Base-by-base conservation (phyloP, 2,888 invertebrate species). In the Tipula vernalis region DNA sequence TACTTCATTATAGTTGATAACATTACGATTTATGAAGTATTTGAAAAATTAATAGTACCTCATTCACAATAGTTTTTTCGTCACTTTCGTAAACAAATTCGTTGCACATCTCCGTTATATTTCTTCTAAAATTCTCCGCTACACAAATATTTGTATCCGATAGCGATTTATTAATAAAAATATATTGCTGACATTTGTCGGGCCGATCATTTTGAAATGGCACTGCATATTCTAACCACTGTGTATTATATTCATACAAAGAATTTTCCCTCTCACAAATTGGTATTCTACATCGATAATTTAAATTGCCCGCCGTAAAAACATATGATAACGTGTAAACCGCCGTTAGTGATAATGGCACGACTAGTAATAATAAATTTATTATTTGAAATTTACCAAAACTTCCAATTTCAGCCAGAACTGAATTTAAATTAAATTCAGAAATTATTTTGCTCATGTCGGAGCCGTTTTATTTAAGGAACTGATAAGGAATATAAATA, bases 271-370 rank as follows among this genome's bases (percentile, higher is more conserved):
- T 71, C 15, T 84, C 84, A 84, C 84, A 84, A 39, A 3, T 13
- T 39, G 84, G 39, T 3, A 84, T 84, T 39, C 3, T 41, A 39
- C 84, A 84, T 8, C 84, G 84, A 84, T 84, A 84, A 15, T 84
- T 84, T 84, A 84, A 41, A 84, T 84, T 41, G 12, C 84, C 84
- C 36, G 84, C 84, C n/a, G 84, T 84, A 84, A 84, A 84, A 15
- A 84, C n/a, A 39, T 84, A 84, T 28, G 84, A 36, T 15, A 84
- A 15, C n/a, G 39, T 39, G 39, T 84, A 39, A 8, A 41, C n/a
- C n/a, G 84, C 8, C n/a, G 84, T 84, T 15, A 84, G 10, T 6
- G 41, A 84, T 84, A 84, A 8, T n/a, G 41, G 36, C 36, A 15
- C 36, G n/a, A 36, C 41, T 36, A 84, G 15, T 84, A 84, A 39